Conservation (phyloP, 1,140 invertebrate species). For the Pseudomyrmex cubaensis region DNA sequence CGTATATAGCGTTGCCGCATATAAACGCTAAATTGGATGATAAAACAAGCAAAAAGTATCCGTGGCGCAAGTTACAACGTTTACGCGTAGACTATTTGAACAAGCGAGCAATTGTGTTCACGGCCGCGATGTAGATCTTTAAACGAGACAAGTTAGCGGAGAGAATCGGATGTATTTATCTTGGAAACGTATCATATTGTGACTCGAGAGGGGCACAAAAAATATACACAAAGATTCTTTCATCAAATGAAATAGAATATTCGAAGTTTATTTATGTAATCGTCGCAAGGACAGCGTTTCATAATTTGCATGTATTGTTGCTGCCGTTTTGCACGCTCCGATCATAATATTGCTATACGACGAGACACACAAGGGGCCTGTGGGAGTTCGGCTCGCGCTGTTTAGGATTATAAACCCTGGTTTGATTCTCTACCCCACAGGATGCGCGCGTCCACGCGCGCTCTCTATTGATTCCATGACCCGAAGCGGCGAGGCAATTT, state of each 20-base stretch:
- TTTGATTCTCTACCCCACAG: slow-evolving; percentile 70
- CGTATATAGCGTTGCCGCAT: slow-evolving; percentile 35
- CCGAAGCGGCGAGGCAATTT: slow-evolving; percentile 71
- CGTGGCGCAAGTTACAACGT: not conserved
- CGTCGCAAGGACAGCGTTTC: not conserved
- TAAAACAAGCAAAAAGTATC: not conserved
- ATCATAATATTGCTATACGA: not conserved
- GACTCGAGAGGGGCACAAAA: not conserved
- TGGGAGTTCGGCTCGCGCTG: not conserved
- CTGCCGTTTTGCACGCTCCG: not conserved
- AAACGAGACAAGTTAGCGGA: not conserved
- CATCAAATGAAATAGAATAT: not conserved
- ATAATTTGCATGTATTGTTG: slow-evolving; percentile 21
- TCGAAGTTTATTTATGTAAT: not conserved
- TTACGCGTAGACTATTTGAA: not conserved
- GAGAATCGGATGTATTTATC: not conserved
- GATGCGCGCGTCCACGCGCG: slow-evolving; percentile 72
- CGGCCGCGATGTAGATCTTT: not conserved
- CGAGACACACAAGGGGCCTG: slow-evolving; percentile 8
- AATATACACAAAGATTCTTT: not conserved
- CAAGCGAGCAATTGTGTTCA: slow-evolving; percentile 4
- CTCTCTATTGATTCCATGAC: slow-evolving; percentile 74
- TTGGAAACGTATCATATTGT: not conserved
- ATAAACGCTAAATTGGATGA: slow-evolving; percentile 39
- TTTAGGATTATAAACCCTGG: slow-evolving; percentile 41